Conservation (phyloP, 2,797 vertebrate species). For the Leptoclinus maculatus region DNA sequence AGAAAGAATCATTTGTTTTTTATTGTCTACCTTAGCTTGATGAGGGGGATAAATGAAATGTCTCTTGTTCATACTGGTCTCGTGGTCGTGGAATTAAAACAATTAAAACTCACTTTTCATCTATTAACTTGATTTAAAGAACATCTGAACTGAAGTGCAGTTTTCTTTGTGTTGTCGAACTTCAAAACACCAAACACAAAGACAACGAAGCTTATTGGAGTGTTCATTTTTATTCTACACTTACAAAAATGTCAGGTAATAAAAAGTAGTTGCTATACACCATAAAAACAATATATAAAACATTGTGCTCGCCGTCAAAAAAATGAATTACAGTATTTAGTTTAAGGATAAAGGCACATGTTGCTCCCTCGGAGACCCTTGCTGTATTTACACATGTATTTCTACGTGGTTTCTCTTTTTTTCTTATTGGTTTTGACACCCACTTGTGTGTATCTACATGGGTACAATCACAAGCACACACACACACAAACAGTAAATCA, state of each 20-base stretch:
- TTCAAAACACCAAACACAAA: conserved; percentile 12
- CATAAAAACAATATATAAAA: conserved; percentile 84
- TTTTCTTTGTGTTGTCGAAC: background rate
- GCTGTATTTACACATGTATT: conserved; percentile 59
- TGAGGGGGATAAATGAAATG: background rate
- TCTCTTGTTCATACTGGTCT: too few species aligned
- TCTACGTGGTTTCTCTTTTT: conserved; percentile 22
- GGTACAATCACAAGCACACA: conserved; percentile 23
- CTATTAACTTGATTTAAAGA: background rate
- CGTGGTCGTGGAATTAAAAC: background rate
- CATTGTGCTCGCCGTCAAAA: conserved; percentile 68
- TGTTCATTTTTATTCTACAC: conserved; percentile 81
- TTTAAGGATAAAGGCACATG: conserved; percentile 81
- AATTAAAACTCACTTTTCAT: background rate
- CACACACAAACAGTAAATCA: conserved; percentile 39
- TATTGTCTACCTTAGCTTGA: background rate
- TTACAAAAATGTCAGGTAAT: conserved; percentile 82
- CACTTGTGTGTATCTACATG: conserved; percentile 55
- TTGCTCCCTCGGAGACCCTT: conserved; percentile 54
- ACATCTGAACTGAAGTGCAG: background rate
- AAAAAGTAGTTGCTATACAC: conserved; percentile 79
- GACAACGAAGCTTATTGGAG: conserved; percentile 36
- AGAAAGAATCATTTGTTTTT: background rate
- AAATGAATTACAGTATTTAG: conserved; percentile 54
- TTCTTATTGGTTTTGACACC: conserved; percentile 39